Conservation (phyloP, 2,888 invertebrate species). For the Neocrepidodera transversa region DNA sequence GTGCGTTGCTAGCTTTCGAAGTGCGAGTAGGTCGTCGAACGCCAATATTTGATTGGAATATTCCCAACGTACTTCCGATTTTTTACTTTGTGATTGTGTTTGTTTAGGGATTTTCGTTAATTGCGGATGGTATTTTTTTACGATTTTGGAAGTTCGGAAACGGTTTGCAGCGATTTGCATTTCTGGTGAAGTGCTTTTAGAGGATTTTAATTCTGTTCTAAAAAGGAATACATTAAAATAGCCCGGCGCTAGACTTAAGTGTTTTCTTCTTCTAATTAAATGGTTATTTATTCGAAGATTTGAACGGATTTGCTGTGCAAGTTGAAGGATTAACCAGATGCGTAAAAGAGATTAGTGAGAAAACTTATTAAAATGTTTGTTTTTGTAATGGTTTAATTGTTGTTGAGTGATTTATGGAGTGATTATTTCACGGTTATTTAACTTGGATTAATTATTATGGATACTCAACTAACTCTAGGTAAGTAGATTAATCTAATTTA, state of each 20-base stretch:
- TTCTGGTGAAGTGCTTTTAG: conserved; percentile 21
- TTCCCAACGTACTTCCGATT: not conserved
- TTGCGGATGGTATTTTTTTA: not conserved
- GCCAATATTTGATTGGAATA: not conserved
- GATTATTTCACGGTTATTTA: conserved; percentile 36
- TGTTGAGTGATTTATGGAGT: conserved; percentile 41
- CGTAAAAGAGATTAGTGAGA: conserved; percentile 37
- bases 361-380: conserved; percentile 40
- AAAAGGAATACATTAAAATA: conserved; percentile 30
- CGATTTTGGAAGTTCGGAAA: conserved; percentile 13
- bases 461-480: conserved; percentile 36
- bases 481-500: conserved; percentile 32
- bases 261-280: conserved; percentile 31
- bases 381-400: conserved; percentile 42
- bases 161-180: conserved; percentile 28
- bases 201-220: conserved; percentile 28
- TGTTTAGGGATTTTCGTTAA: not conserved
- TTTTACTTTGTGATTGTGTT: not conserved
- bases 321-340: conserved; percentile 40
- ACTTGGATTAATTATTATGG: conserved; percentile 42
- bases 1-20: conserved; percentile 48
- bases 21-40: conserved; percentile 19
- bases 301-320: conserved; percentile 36
- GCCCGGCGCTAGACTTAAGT: conserved; percentile 30
- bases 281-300: conserved; percentile 39